phyloP scores from a whole-genome alignment of 2,888 invertebrate species.

The Portevinia maculata region DNA sequence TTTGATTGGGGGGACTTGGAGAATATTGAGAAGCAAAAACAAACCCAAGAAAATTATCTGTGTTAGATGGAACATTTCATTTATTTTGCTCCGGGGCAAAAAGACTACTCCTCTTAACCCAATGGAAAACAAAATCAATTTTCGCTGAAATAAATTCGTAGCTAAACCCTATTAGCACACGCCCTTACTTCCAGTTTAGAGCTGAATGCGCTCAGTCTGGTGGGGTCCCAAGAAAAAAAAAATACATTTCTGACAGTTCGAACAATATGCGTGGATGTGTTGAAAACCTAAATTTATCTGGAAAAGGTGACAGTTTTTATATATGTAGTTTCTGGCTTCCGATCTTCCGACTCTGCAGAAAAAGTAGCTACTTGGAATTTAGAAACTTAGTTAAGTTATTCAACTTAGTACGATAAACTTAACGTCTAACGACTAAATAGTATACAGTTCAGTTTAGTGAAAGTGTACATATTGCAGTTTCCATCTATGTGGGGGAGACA shows the following conservation, averaged over 20 bases:
- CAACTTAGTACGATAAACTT: slow-evolving; percentile 1
- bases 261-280: slow-evolving; percentile 38
- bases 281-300: slow-evolving; percentile 22
- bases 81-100: too few species aligned
- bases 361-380: slow-evolving; percentile 31
- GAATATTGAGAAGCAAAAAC: too few species aligned
- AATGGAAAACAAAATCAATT: too few species aligned
- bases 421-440: neutral
- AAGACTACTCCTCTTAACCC: too few species aligned
- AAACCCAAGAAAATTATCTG: too few species aligned
- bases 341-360: slow-evolving; percentile 12
- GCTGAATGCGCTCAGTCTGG: neutral
- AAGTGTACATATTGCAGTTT: slow-evolving; percentile 29
- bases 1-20: too few species aligned
- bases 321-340: slow-evolving; percentile 6
- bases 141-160: too few species aligned
- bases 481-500: slow-evolving; percentile 58
- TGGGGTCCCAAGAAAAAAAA: slow-evolving; percentile 16
- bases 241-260: slow-evolving; percentile 32
- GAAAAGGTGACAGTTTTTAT: slow-evolving; percentile 56
- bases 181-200: neutral
- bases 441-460: slow-evolving; percentile 13
- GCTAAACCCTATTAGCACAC: too few species aligned
- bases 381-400: slow-evolving; percentile 6
- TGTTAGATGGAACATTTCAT: too few species aligned